These are phyloP conservation scores for Microcebus murinus DNA, from an alignment of 2,113 vertebrate species.

Conservation along the genomic window DNA sequence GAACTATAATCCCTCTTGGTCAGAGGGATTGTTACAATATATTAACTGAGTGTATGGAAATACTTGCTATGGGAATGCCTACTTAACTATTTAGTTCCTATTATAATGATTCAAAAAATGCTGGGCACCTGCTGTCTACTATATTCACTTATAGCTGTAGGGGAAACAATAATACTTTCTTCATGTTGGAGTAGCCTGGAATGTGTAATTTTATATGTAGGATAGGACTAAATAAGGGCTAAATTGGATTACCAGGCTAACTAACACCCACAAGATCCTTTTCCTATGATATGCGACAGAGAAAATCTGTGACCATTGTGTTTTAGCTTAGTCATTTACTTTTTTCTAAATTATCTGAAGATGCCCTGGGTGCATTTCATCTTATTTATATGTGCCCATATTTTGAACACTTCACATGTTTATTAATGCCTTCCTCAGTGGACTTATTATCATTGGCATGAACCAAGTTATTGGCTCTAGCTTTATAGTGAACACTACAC, in stretches of 20 bases:
- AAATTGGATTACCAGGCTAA: background rate
- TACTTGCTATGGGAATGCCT: background rate
- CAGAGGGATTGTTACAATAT: background rate
- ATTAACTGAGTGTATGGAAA: background rate
- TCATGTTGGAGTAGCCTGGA: background rate
- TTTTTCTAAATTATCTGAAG: background rate
- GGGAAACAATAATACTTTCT: background rate
- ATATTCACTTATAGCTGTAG: background rate
- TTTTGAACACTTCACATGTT: background rate
- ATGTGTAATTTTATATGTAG: background rate
- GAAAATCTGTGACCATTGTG: background rate
- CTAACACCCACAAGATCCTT: background rate
- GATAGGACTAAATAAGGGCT: background rate
- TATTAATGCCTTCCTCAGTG: background rate
- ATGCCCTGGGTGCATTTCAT: background rate
- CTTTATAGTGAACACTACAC: background rate
- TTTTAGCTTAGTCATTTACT: background rate
- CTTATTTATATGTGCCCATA: background rate
- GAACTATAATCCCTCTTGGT: background rate
- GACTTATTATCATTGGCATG: background rate
- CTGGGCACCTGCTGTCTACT: background rate
- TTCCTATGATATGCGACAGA: background rate
- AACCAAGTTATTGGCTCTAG: background rate
- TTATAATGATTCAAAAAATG: background rate
- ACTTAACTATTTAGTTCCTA: background rate